These are phyloP conservation scores for Sarcophaga bullata DNA, from an alignment of 1,140 invertebrate species.

Conservation along the genomic window DNA sequence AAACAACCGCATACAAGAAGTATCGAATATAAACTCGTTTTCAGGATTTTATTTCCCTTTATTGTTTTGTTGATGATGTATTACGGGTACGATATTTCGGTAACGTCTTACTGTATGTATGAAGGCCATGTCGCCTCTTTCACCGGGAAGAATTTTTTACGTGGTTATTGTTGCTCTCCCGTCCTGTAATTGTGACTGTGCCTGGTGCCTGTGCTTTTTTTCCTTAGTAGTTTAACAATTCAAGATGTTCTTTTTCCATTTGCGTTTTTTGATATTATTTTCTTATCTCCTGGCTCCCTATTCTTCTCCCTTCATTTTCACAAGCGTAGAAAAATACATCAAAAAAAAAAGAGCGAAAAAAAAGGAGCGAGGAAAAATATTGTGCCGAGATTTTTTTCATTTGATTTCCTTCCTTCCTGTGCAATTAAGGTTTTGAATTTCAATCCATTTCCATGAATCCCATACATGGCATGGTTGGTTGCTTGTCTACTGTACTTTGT, in stretches of 20 bases:
- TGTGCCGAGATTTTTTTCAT: conserved; percentile 22
- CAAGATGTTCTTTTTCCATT: neutral
- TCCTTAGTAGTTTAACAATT: neutral
- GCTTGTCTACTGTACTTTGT: no score
- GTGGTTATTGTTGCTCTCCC: neutral
- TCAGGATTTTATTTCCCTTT: neutral
- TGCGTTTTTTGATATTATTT: neutral
- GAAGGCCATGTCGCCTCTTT: neutral
- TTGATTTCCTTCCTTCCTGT: conserved; percentile 36
- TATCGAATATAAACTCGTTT: no score
- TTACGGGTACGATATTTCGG: neutral
- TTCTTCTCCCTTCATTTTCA: neutral
- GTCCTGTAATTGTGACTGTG: no score
- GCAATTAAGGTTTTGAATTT: conserved; percentile 41
- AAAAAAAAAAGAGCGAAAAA: no score
- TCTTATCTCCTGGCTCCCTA: no score
- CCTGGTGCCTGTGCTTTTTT: neutral
- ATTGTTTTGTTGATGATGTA: conserved; percentile 1
- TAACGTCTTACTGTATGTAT: neutral
- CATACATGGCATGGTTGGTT: neutral
- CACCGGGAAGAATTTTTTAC: neutral
- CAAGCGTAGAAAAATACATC: no score
- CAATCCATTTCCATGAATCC: conserved; percentile 27
- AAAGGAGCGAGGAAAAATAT: neutral
- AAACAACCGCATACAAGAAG: no score